Evolutionary conservation across 2,797 vertebrate species (phyloP), one percentile per base, ranked within the genome.

Genomic region (Pseudopleuronectes americanus): DNA sequence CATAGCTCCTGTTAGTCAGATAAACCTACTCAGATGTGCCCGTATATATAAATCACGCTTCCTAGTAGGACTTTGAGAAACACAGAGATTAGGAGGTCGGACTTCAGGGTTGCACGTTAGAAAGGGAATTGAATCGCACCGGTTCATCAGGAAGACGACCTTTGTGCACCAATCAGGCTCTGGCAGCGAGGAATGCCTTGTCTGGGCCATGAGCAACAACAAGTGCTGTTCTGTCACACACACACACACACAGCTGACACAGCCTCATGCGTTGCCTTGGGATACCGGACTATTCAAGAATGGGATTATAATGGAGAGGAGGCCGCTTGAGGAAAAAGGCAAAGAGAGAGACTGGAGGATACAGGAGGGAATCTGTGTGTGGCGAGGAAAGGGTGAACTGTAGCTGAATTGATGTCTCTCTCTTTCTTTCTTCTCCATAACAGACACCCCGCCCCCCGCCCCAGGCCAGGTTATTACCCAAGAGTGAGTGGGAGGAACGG

Each of bases 201-300:
- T 84, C 24, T 88, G 86, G 84, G 51, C 64, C 2, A 52, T 84
- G 84, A 86, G 81, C 83, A 81, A 81, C 74, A 86, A 82, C 80
- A 78, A 77, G 76, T 77, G 21, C 79, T 72, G 61, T 73, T 84
- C 53, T n/a, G 19, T n/a, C 53, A 61, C 68, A 43, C 57, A 67
- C 68, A 56, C 43, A 65, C 60, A 81, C 79, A 76, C 84, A 85
- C 68, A 82, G 87, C 87, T 79, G 85, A 87, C 87, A 67, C 9
- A 74, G 87, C 77, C 87, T 87, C 68, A 57, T 67, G 81, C 61
- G 91, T 94, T 93, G 88, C 92, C 87, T 65, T 74, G 90, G 91
- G 92, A 87, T 85, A 94, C 93, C 77, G 68, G 74, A 87, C 85
- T 68, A 86, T 85, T 81, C 90, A 92, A 90, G 91, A 90, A 87